These are phyloP conservation scores for Papilio helenus DNA, from an alignment of 1,140 invertebrate genomes.

Conservation along the genomic window DNA sequence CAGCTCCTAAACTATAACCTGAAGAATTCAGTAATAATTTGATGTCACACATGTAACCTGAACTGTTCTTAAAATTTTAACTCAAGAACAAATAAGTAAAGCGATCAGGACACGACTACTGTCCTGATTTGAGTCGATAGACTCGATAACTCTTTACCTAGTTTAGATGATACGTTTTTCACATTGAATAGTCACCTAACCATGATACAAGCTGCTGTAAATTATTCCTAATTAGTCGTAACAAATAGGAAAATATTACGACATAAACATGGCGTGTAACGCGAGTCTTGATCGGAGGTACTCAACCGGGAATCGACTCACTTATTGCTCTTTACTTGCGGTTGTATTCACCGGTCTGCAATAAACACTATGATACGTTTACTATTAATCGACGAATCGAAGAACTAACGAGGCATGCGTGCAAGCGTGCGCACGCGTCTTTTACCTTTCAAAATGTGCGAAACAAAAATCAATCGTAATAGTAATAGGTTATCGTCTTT, in stretches of 20 bases:
- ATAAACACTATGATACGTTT: conserved; percentile 7
- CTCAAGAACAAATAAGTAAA: too few species aligned
- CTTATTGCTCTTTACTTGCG: conserved; percentile 1
- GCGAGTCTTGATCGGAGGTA: neutral
- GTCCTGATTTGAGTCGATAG: too few species aligned
- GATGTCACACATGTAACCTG: too few species aligned
- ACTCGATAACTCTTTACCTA: too few species aligned
- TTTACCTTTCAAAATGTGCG: neutral
- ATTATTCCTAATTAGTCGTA: neutral
- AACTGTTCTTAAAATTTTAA: too few species aligned
- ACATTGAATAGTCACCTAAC: too few species aligned
- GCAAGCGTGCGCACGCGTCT: neutral
- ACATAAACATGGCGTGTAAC: neutral
- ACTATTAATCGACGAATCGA: conserved; percentile 8
- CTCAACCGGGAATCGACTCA: neutral
- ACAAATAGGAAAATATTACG: neutral
- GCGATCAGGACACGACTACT: too few species aligned
- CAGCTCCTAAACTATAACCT: too few species aligned
- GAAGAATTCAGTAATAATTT: too few species aligned
- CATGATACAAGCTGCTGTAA: neutral
- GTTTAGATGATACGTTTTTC: too few species aligned
- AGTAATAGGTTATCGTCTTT: neutral
- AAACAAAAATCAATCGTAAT: conserved; percentile 2
- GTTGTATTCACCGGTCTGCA: neutral
- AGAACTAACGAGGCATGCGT: conserved; percentile 16